A percentile compares a stretch with the other conserved stretches of the same genome.
phyloP scores from a whole-genome alignment of 2,113 vertebrate species.

The Podarcis raffonei region DNA sequence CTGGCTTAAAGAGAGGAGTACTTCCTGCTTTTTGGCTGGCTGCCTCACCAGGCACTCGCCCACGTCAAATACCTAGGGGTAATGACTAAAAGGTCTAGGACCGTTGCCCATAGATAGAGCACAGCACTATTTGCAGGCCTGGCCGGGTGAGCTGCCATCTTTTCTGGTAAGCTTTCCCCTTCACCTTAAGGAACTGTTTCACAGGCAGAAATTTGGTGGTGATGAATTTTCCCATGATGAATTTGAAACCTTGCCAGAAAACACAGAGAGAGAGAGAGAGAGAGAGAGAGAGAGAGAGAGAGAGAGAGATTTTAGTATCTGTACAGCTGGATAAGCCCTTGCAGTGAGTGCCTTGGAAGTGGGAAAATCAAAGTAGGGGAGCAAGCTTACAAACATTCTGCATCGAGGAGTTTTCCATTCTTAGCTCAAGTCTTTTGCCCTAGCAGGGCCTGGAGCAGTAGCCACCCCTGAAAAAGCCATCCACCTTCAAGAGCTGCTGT shows the following conservation, averaged over 20 bases:
- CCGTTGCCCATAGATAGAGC: conserved; percentile 15
- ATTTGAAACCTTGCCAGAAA: too few relatives aligned
- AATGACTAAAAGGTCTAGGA: conserved; percentile 18
- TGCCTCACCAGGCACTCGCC: conserved; percentile 38
- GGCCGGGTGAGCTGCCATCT: neutral
- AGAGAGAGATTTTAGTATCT: neutral
- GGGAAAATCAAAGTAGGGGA: neutral
- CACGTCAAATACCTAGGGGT: conserved; percentile 24
- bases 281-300: too few relatives aligned
- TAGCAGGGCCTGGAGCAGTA: neutral
- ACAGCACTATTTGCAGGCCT: neutral
- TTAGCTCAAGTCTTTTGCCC: neutral
- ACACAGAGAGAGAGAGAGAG: too few relatives aligned
- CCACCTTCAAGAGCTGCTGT: neutral
- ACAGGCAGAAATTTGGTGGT: neutral
- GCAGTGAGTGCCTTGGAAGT: neutral
- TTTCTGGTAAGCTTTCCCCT: neutral
- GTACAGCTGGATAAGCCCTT: neutral
- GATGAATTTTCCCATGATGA: neutral
- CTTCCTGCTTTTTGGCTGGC: conserved; percentile 50
- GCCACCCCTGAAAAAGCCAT: neutral
- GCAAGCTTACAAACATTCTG: neutral
- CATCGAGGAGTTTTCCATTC: neutral
- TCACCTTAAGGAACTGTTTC: neutral
- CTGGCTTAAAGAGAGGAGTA: conserved; percentile 61